phyloP scores from a whole-genome alignment of 2,888 invertebrate genomes.

The Listrodromus nycthemerus region DNA sequence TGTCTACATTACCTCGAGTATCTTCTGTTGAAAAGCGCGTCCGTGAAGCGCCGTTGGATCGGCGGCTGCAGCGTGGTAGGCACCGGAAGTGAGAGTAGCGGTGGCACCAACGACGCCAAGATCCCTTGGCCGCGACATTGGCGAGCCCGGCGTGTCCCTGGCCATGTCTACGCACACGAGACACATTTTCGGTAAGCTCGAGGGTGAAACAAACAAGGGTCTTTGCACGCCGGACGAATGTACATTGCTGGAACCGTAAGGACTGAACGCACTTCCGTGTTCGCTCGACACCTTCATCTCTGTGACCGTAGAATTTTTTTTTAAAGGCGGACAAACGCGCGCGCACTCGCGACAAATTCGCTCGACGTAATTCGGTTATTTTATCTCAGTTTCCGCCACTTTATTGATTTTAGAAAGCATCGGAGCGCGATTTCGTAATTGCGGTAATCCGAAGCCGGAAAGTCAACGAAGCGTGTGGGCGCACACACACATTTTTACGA shows the following conservation, averaged over 20 bases:
- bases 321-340: background rate
- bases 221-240: slow-evolving; percentile 33
- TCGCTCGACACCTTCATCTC: slow-evolving; percentile 73
- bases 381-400: background rate
- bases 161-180: slow-evolving; percentile 84
- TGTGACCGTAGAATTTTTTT: background rate
- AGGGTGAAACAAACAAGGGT: slow-evolving; percentile 53
- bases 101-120: slow-evolving; percentile 81
- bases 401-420: slow-evolving; percentile 13
- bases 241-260: slow-evolving; percentile 66
- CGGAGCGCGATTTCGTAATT: slow-evolving; percentile 1
- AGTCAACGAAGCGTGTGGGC: slow-evolving; percentile 1
- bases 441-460: background rate
- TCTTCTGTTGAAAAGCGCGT: slow-evolving; percentile 89
- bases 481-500: background rate
- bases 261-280: slow-evolving; percentile 73
- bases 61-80: slow-evolving; percentile 83
- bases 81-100: slow-evolving; percentile 85
- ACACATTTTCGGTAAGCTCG: slow-evolving; percentile 73
- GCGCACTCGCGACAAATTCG: background rate
- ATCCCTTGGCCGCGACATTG: slow-evolving; percentile 84
- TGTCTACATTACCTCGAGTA: slow-evolving; percentile 87
- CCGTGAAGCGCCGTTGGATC: slow-evolving; percentile 87
- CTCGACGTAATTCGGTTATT: background rate
- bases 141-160: slow-evolving; percentile 85